phyloP scores from a whole-genome alignment of 2,113 vertebrate species.

The Cyphomyrus plagiostoma region DNA sequence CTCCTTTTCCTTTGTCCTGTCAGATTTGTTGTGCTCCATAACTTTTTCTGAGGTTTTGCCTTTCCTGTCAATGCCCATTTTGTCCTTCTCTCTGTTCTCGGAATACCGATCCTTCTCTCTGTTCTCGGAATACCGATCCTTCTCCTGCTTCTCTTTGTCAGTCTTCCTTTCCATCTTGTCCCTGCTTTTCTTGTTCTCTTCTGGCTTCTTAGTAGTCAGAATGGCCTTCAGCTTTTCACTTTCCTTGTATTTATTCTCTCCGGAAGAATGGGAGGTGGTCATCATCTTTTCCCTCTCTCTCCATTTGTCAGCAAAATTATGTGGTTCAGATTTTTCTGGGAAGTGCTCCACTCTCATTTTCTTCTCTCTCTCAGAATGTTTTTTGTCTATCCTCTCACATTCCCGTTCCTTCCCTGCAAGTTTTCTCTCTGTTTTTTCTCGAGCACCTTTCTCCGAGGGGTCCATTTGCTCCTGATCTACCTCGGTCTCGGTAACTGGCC shows the following conservation, averaged over 20 bases:
- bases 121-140: constrained; percentile 65
- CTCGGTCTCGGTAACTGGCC: constrained; percentile 58
- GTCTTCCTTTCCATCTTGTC: constrained; percentile 81
- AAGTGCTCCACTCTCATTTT: constrained; percentile 76
- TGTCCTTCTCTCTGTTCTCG: constrained; percentile 72
- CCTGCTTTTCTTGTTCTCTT: constrained; percentile 82
- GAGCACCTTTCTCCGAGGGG: constrained; percentile 71
- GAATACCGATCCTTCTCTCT: constrained; percentile 69
- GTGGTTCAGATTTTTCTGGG: constrained; percentile 73
- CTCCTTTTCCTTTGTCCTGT: constrained; percentile 67
- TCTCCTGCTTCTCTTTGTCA: constrained; percentile 78
- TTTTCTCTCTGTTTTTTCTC: constrained; percentile 79
- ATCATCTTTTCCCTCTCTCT: constrained; percentile 65
- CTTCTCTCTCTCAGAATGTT: constrained; percentile 81
- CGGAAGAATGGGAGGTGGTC: constrained; percentile 50
- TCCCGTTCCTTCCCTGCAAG: constrained; percentile 75
- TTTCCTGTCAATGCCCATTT: constrained; percentile 71
- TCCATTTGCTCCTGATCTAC: constrained; percentile 71
- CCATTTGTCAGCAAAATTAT: constrained; percentile 71
- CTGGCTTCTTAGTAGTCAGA: constrained; percentile 67
- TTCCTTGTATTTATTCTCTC: constrained; percentile 82
- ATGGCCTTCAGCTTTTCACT: constrained; percentile 74
- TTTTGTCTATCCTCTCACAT: constrained; percentile 77
- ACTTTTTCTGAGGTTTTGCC: constrained; percentile 73
- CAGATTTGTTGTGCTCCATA: constrained; percentile 69